phyloP scores from a whole-genome alignment of 2,113 vertebrate species.

The Oncorhynchus keta region DNA sequence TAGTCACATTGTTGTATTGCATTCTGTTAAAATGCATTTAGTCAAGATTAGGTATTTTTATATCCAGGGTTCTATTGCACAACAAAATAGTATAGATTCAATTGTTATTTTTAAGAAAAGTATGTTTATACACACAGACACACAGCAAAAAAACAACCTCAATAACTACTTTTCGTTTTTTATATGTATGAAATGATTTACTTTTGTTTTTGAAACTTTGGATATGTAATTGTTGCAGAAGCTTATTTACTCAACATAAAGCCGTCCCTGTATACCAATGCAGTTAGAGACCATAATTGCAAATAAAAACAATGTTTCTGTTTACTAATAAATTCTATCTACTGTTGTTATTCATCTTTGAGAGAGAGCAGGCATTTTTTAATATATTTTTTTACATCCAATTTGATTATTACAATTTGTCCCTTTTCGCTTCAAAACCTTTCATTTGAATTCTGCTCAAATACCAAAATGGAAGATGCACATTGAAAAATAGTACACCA shows the following conservation, averaged over 20 bases:
- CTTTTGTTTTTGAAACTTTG: slow-evolving; percentile 61
- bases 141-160: slow-evolving; percentile 13
- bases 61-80: slow-evolving; percentile 56
- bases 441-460: background rate
- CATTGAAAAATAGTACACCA: background rate
- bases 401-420: background rate
- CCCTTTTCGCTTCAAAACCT: background rate
- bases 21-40: slow-evolving; percentile 53
- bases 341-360: slow-evolving; percentile 47
- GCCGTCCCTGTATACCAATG: slow-evolving; percentile 38
- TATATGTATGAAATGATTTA: slow-evolving; percentile 45
- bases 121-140: slow-evolving; percentile 54
- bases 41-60: slow-evolving; percentile 65
- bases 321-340: slow-evolving; percentile 53
- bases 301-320: slow-evolving; percentile 55
- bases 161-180: slow-evolving; percentile 32
- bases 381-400: background rate
- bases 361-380: background rate
- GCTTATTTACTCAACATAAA: slow-evolving; percentile 47
- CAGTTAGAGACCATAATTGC: slow-evolving; percentile 57
- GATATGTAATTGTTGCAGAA: slow-evolving; percentile 57
- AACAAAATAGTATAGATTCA: slow-evolving; percentile 41
- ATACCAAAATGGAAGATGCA: background rate
- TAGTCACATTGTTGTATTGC: slow-evolving; percentile 44
- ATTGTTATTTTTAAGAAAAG: slow-evolving; percentile 54